phyloP scores from a whole-genome alignment of 2,113 vertebrate genomes.

The Bujurquina vittata region DNA sequence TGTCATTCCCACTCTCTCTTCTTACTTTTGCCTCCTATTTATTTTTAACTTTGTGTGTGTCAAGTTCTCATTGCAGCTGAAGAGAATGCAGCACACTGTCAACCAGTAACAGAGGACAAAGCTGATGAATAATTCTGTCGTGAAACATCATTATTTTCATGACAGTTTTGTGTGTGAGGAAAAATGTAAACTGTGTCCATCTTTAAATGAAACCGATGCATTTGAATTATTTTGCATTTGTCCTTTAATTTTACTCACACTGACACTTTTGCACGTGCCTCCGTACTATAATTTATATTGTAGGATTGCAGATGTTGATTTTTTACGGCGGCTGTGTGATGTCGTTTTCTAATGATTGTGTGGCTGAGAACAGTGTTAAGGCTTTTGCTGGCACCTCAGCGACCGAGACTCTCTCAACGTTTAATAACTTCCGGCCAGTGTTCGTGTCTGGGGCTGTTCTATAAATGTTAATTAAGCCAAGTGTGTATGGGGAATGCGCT shows the following conservation, averaged over 20 bases:
- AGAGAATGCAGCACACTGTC: not conserved
- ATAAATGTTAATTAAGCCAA: not conserved
- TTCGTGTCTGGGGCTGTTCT: not conserved
- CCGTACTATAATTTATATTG: not conserved
- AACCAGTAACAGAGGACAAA: not conserved
- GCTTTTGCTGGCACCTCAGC: not conserved
- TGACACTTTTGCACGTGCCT: not conserved
- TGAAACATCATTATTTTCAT: not conserved
- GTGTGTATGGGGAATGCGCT: not conserved
- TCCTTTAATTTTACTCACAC: not conserved
- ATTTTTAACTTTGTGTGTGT: constrained; percentile 62
- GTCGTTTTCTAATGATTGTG: too few species aligned
- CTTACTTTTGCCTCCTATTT: constrained; percentile 37
- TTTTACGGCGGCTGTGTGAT: not conserved
- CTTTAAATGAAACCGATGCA: not conserved
- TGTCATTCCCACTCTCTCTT: constrained; percentile 49
- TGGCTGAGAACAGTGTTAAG: too few species aligned
- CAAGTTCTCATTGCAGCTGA: constrained; percentile 17
- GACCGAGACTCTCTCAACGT: not conserved
- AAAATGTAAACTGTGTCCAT: not conserved
- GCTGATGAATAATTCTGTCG: not conserved
- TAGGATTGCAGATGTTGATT: not conserved
- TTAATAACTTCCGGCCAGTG: not conserved
- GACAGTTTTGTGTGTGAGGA: not conserved
- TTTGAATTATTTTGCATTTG: not conserved